Evolutionary conservation across 2,113 vertebrate species (phyloP), one percentile per base, ranked within the genome.

Genomic region (Ornithorhynchus anatinus): DNA sequence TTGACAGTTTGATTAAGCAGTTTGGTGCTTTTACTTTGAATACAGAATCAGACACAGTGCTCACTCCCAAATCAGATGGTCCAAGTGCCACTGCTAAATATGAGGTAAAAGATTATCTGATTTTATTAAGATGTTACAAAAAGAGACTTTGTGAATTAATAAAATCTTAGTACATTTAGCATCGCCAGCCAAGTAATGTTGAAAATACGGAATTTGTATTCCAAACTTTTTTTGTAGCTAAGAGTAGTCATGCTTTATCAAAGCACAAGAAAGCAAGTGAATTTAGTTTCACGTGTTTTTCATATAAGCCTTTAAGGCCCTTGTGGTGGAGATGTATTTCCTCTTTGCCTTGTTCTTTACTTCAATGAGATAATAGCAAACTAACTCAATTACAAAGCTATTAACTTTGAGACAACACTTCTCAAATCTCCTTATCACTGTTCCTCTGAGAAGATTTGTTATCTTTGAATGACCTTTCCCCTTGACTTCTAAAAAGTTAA

Each of bases 1-100:
- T 98, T 80, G 94, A 97, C 63, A 73, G 40, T 1, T 86, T 98
- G 51, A 92, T 96, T 63, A 14, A 85, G 31, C 53, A 69, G 11
- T 96, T 93, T 69, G 71, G 72, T 63, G 86, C 80, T 56, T 88
- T 90, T 62, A 1, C 82, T 29, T 93, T 92, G 27, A 84, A 77
- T 59, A 52, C 79, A 33, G 80, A 86, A 37, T 81, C 72, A 22
- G 78, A 69, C 20, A 37, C 84, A 63, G 63, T 54, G 48, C 95
- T 94, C 37, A 32, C 59, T 40, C 11, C 51, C 17, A 53, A 70
- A 36, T 31, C 23, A 11, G 77, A 59, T 19, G 23, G 33, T 27
- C 50, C 36, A 16, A 65, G 79, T 17, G 67, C 50, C 56, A 72
- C 75, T 20, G 61, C 79, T 11, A 94, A 91, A 77, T 98, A 99